phyloP scores from a whole-genome alignment of 92 coral and sea anemone genomes.

The Palythoa caribaeorum region DNA sequence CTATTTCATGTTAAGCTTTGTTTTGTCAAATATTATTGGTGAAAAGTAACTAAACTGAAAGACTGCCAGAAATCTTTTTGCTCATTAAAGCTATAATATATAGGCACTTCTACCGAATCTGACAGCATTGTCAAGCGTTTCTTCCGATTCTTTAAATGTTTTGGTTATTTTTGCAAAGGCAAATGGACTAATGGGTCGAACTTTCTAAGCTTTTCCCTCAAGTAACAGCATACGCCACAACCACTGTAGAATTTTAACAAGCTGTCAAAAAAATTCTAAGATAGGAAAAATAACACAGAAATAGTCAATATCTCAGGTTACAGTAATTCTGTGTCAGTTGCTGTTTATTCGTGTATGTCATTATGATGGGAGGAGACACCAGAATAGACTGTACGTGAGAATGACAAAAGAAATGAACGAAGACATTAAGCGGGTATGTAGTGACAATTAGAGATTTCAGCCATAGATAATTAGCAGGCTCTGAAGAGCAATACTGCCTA shows the following conservation, averaged over 20 bases:
- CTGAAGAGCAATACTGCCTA: constrained; percentile 66
- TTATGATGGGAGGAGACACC: constrained; percentile 50
- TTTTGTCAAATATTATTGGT: background rate
- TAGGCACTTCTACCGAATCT: constrained; percentile 24
- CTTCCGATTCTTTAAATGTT: constrained; percentile 23
- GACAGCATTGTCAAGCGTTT: constrained; percentile 1
- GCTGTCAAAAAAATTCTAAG: constrained; percentile 24
- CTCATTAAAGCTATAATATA: constrained; percentile 34
- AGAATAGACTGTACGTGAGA: constrained; percentile 2
- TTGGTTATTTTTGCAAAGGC: background rate
- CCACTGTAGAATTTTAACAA: background rate
- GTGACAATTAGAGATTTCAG: constrained; percentile 78
- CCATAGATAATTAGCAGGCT: constrained; percentile 72
- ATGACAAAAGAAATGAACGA: constrained; percentile 45
- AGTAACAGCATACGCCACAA: background rate
- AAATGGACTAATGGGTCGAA: background rate
- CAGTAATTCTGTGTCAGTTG: constrained; percentile 33
- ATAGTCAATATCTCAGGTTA: constrained; percentile 38
- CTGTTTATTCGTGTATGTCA: constrained; percentile 50
- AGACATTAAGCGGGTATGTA: constrained; percentile 82
- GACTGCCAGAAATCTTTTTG: constrained; percentile 26
- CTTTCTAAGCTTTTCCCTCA: background rate
- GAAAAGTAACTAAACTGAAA: constrained; percentile 14
- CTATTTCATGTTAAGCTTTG: background rate
- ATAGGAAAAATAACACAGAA: constrained; percentile 31